Conservation (phyloP, 1,140 invertebrate genomes). For the Heliothis virescens region DNA sequence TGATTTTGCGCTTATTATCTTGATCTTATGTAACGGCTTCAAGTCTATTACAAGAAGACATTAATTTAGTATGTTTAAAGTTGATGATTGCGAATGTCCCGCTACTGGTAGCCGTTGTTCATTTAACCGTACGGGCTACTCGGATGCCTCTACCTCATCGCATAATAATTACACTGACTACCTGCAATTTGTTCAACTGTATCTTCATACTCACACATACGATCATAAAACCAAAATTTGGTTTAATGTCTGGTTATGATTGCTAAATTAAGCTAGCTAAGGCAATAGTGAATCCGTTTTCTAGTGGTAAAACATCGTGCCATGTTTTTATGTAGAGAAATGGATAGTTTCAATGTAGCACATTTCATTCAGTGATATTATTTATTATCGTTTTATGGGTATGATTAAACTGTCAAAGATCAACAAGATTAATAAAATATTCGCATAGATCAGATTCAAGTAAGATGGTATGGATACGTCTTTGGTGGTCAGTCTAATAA, state of each 20-base stretch:
- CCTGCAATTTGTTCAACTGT: slow-evolving; percentile 54
- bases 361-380: background rate
- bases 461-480: background rate
- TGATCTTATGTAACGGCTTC: slow-evolving; percentile 27
- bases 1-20: slow-evolving; percentile 6
- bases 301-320: too few relatives aligned
- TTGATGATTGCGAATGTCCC: slow-evolving; percentile 59
- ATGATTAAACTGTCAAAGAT: background rate
- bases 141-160: slow-evolving; percentile 51
- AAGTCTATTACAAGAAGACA: slow-evolving; percentile 18
- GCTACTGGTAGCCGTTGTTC: slow-evolving; percentile 56
- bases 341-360: background rate
- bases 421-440: background rate
- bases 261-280: background rate
- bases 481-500: slow-evolving; percentile 29
- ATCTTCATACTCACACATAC: slow-evolving; percentile 47
- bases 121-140: slow-evolving; percentile 50
- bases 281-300: background rate
- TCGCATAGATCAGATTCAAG: background rate
- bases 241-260: background rate
- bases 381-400: slow-evolving; percentile 1
- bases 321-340: too few relatives aligned
- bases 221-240: slow-evolving; percentile 35
- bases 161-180: slow-evolving; percentile 58
- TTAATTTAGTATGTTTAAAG: slow-evolving; percentile 52